Base-by-base conservation (phyloP, 2,797 vertebrate genomes). In the Rhabdomys pumilio region DNA sequence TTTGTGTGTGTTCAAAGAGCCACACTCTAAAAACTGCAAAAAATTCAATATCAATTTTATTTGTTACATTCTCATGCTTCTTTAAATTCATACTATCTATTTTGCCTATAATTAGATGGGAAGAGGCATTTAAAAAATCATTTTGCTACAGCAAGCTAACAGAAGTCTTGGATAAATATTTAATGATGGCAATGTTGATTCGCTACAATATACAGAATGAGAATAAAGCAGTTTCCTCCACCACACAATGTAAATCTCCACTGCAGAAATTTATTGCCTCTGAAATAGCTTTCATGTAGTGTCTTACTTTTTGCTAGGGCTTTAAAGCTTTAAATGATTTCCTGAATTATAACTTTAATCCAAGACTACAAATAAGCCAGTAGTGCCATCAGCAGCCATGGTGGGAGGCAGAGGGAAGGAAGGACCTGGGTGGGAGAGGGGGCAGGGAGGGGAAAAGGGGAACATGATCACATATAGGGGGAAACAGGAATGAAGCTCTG, bases 161-260 rank as follows among this genome's bases (percentile, higher is more conserved):
- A 81, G 79, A 96, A 89, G 31, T 88, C 80, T 53, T 83, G 44
- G 59, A 97, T 97, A 94, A 97, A 97, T 97, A 97, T 95, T 98
- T 96, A 97, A 97, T 96, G 92, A 93, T 63, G 31, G 3, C 88
- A 84, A 67, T 95, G 93, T 91, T 91, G 86, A 91, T 93, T 96
- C 83, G 95, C 75, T 89, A 57, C 19, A 91, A 84, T 61, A 65
- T 81, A 81, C 14, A 90, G 84, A 73, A 89, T 90, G 59, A 92
- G 88, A 96, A 95, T 92, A 92, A 96, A 96, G 69, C 86, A 82
- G 20, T 91, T 94, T 67, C 41, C 11, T 77, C 24, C 38, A 67
- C 20, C 31, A 31, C 73, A 14, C n/a, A n/a, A 34, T 89, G 44
- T 57, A 97, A 96, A 91, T 92, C 89, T 96, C 11, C 7, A n/a